Conservation (phyloP, 2,797 vertebrate genomes). For the Danio tinwini region DNA sequence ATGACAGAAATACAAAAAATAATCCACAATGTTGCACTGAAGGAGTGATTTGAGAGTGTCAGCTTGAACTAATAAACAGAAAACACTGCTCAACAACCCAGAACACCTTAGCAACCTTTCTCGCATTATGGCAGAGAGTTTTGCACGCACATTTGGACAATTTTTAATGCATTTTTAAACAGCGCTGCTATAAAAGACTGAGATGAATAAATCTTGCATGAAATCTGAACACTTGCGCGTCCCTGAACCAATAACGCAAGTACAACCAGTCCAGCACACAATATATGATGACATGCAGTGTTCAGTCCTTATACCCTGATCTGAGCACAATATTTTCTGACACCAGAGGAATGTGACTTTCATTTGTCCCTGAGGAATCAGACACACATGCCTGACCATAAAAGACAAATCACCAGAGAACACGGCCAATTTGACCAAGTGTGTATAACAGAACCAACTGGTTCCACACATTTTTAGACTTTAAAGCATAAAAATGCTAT, state of each 20-base stretch:
- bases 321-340: neutral
- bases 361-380: slow-evolving; percentile 5
- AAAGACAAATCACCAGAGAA: slow-evolving; percentile 3
- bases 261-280: neutral
- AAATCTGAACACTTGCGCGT: slow-evolving; percentile 18
- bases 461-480: too few species aligned
- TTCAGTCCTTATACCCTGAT: neutral
- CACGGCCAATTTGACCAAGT: neutral
- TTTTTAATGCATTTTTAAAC: neutral
- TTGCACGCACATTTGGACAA: neutral
- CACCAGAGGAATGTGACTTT: slow-evolving; percentile 11
- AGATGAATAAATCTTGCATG: slow-evolving; percentile 10
- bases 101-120: neutral
- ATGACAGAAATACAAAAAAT: slow-evolving; percentile 12
- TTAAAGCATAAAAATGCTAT: too few species aligned
- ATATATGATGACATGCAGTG: neutral
- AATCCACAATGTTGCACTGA: neutral
- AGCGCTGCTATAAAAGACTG: slow-evolving; percentile 18
- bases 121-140: neutral
- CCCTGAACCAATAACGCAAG: neutral
- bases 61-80: neutral
- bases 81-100: neutral
- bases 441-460: too few species aligned
- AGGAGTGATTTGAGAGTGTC: neutral
- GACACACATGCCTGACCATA: neutral